phyloP scores from a whole-genome alignment of 2,888 invertebrate species.

The Pseudanteris insignis region DNA sequence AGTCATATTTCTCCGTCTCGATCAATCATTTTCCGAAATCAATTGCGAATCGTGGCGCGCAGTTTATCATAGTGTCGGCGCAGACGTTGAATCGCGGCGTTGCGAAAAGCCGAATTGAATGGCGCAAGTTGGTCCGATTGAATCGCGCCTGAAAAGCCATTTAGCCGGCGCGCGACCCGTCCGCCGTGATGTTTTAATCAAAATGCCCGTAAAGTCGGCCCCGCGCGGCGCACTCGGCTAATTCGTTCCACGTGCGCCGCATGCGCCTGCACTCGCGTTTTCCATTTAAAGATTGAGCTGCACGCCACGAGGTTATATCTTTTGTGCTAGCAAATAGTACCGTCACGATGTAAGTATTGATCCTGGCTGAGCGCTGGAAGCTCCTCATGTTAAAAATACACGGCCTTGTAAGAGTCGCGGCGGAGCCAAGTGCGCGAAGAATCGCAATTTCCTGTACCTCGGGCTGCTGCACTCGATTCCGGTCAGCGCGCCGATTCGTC shows the following conservation, averaged over 20 bases:
- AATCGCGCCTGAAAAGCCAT: too few relatives aligned
- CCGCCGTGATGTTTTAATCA: too few relatives aligned
- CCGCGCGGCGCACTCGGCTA: conserved; percentile 7
- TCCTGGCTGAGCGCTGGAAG: conserved; percentile 42
- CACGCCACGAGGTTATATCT: conserved; percentile 40
- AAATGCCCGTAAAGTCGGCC: conserved; percentile 8
- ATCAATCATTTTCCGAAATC: too few relatives aligned
- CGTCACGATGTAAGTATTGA: conserved; percentile 42
- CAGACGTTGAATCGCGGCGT: too few relatives aligned
- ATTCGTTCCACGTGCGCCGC: conserved; percentile 27
- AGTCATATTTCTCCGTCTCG: too few relatives aligned
- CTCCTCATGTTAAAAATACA: conserved; percentile 52
- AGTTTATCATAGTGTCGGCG: too few relatives aligned
- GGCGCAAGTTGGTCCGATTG: too few relatives aligned
- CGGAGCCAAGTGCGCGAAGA: conserved; percentile 46
- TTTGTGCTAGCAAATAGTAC: conserved; percentile 37
- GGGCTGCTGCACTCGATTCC: conserved; percentile 39
- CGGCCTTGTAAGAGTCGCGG: conserved; percentile 47
- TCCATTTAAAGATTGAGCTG: conserved; percentile 36
- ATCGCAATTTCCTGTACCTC: conserved; percentile 48
- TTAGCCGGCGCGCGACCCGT: too few relatives aligned
- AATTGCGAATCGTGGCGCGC: too few relatives aligned
- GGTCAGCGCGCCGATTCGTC: conserved; percentile 19
- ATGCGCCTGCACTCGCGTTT: conserved; percentile 35
- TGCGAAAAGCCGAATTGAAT: too few relatives aligned